phyloP scores from a whole-genome alignment of 2,113 vertebrate species.

The Steatornis caripensis region DNA sequence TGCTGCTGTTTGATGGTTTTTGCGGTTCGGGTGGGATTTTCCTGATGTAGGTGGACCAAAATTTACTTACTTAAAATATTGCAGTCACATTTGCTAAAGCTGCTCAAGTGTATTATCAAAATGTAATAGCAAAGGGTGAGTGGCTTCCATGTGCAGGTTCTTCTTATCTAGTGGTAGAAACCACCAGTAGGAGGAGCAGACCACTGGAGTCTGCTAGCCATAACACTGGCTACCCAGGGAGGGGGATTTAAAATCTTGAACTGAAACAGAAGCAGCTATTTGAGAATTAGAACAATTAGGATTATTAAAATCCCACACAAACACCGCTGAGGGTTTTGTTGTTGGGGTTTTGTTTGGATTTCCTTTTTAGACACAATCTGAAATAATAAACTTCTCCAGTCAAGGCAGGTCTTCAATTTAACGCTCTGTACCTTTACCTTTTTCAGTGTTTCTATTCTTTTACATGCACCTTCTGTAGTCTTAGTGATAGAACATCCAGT shows the following conservation, averaged over 20 bases:
- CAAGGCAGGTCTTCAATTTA: background rate
- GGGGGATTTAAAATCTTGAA: background rate
- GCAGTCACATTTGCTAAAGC: background rate
- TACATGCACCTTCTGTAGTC: background rate
- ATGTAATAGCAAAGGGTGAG: background rate
- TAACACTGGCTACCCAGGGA: background rate
- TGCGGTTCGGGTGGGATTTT: background rate
- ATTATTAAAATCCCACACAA: background rate
- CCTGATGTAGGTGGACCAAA: background rate
- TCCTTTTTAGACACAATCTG: background rate
- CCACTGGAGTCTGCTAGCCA: background rate
- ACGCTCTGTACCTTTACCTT: background rate
- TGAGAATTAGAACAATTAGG: background rate
- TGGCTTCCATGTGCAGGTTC: background rate
- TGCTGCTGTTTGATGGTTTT: no score
- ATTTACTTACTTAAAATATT: background rate
- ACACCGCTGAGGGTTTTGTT: background rate
- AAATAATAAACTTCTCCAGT: background rate
- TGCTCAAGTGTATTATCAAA: background rate
- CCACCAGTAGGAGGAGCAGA: rapidly evolving
- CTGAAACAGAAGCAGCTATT: background rate
- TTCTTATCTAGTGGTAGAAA: background rate
- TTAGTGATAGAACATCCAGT: background rate
- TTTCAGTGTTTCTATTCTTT: background rate
- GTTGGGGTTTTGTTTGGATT: no score